Evolutionary conservation across 1,140 invertebrate species (phyloP).

Genomic region (Brachystomella parvula): DNA sequence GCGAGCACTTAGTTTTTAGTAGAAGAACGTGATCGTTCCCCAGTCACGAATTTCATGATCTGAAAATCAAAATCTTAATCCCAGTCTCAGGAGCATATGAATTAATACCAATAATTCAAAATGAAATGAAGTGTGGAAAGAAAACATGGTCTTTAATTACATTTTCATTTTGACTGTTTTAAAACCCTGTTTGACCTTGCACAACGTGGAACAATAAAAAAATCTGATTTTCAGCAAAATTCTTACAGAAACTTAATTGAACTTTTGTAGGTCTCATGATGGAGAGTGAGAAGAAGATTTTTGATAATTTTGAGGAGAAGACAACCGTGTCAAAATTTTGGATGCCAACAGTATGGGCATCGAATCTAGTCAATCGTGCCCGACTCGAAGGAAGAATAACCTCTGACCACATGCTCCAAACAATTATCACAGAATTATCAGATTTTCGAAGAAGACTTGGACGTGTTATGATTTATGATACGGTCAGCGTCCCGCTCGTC

Average conservation of each 20-base stretch:
- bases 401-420: conserved; percentile 79
- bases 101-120: too few relatives aligned
- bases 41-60: too few relatives aligned
- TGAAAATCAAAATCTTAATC: too few relatives aligned
- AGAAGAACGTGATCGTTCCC: too few relatives aligned
- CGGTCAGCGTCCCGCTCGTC: conserved; percentile 91
- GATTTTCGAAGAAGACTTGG: conserved; percentile 70
- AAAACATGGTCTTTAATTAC: too few relatives aligned
- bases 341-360: conserved; percentile 86
- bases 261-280: conserved; percentile 66
- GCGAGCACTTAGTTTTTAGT: too few relatives aligned
- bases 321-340: conserved; percentile 85
- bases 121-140: too few relatives aligned
- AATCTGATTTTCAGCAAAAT: background rate
- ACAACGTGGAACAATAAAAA: too few relatives aligned
- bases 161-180: too few relatives aligned
- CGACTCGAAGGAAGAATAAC: conserved; percentile 68
- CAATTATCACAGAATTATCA: conserved; percentile 68
- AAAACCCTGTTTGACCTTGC: too few relatives aligned
- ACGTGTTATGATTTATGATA: conserved; percentile 81
- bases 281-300: conserved; percentile 80
- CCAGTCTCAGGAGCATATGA: too few relatives aligned
- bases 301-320: conserved; percentile 76
- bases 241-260: background rate
- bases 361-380: conserved; percentile 77